A percentile compares a stretch with the other conserved stretches of the same genome.
These are phyloP conservation scores for Yponomeuta sedellus DNA, from an alignment of 2,888 invertebrate species.

Conservation along the genomic window DNA sequence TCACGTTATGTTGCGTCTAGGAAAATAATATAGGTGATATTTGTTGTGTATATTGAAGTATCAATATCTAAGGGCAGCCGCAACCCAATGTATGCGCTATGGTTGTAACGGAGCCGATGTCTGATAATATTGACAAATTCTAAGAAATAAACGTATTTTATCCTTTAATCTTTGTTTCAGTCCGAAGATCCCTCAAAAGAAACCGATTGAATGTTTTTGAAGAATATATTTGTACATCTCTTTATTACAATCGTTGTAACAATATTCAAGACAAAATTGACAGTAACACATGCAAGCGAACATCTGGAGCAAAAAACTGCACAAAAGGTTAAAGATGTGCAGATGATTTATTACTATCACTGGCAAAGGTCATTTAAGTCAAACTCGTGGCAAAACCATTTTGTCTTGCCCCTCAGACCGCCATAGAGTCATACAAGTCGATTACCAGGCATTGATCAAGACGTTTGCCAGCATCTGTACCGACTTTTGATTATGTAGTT, in stretches of 20 bases:
- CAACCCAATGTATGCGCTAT: conserved; percentile 28
- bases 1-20: background rate
- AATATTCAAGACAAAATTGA: too few species aligned
- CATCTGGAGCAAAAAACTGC: too few species aligned
- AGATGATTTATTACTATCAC: too few species aligned
- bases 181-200: background rate
- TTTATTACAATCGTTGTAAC: background rate
- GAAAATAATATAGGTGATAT: background rate
- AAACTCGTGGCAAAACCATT: too few species aligned
- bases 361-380: too few species aligned
- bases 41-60: conserved; percentile 46
- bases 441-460: too few species aligned
- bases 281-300: too few species aligned
- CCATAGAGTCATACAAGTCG: too few species aligned
- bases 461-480: too few species aligned
- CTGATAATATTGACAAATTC: conserved; percentile 64
- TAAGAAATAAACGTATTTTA: conserved; percentile 72
- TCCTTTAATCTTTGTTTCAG: conserved; percentile 45
- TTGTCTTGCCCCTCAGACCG: too few species aligned
- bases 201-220: background rate
- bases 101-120: conserved; percentile 45
- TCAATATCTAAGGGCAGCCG: conserved; percentile 30
- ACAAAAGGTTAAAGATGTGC: too few species aligned
- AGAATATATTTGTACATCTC: background rate
- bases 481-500: too few species aligned